Base-by-base conservation (phyloP, 2,888 invertebrate species). In the Tinea trinotella region DNA sequence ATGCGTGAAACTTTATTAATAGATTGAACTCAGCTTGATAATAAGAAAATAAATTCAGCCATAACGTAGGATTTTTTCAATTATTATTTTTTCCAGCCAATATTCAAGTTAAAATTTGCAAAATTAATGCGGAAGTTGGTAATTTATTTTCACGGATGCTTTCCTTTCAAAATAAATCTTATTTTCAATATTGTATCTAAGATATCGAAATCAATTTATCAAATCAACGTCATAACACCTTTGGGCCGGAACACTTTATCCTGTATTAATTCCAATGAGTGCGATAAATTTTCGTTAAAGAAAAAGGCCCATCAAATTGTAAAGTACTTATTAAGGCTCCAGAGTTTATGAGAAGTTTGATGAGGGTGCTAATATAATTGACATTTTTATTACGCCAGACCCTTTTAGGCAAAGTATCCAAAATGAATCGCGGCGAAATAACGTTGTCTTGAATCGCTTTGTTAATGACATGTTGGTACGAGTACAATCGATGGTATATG, bases 321-420 rank as follows among this genome's bases (percentile, higher is more conserved):
- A 60, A 62, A 65, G 59, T 56, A 56, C 54, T 55, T 17, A 52
- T 59, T 50, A 59, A 61, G 58, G 60, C 61, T 54, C 35, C 36
- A 54, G 57, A 57, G 58, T 67, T 70, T 69, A 69, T 64, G 64
- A 61, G 59, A 53, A 58, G 61, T 61, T 66, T 70, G 69, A 71
- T 64, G 66, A 69, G 66, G 70, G 70, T 70, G 59, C 64, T 63
- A 61, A 65, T 62, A 70, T 62, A 70, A 67, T 67, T 66, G 70
- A 67, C 71, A 70, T 59, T 67, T 71, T 71, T 67, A 70, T 69
- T 65, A 40, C 58, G 56, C 49, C 56, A 54, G 52, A 58, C 54
- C 58, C 60, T 59, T 56, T 60, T 49, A 56, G 19, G n/a, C 13
- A 40, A 52, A 24, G 52, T 35, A 35, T 35, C 35, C 36, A 53